Evolutionary conservation across 2,888 invertebrate species (phyloP), one percentile per base, ranked within the genome.

Genomic region (Archips xylosteana): DNA sequence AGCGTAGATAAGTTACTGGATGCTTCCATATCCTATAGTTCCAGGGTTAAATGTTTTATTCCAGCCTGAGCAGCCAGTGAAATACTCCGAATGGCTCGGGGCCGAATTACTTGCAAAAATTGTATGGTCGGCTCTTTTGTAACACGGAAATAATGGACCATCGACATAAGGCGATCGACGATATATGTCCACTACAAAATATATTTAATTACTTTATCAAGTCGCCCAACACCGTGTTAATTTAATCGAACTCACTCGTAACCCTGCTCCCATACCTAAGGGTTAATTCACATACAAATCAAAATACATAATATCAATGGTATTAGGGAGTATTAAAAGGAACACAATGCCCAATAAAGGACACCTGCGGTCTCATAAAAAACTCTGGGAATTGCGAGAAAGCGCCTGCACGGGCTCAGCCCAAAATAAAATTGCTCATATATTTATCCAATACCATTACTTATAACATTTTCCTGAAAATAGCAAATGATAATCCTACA

Each of bases 51-150:
- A 92, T 92, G 91, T 91, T 93, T 92, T 91, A 92, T 92, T 89
- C 89, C 87, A 85, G 83, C 86, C 88, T 88, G 87, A 85, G 88
- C 86, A 85, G 83, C 86, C 88, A 89, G 87, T 85, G 88, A 89
- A 92, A 92, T 87, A 88, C 87, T 86, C 82, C 89, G 87, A 89
- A 89, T 87, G 84, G 89, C 87, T 89, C 82, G 83, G 77, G 86
- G 85, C 85, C 82, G 87, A 89, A 91, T 89, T 89, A 90, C 90
- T 89, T 89, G 85, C 88, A 87, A 87, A 91, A 89, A 89, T 88
- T 88, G 86, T 85, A 83, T 85, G 84, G 83, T 83, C 82, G 83
- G 82, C 83, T 86, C 84, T 84, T 87, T 87, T 73, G 70, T 65
- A 61, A 65, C 66, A 66, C 61, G 83, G 80, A 84, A 86, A 86